phyloP scores from a whole-genome alignment of 2,797 vertebrate genomes.

The Labroides dimidiatus region DNA sequence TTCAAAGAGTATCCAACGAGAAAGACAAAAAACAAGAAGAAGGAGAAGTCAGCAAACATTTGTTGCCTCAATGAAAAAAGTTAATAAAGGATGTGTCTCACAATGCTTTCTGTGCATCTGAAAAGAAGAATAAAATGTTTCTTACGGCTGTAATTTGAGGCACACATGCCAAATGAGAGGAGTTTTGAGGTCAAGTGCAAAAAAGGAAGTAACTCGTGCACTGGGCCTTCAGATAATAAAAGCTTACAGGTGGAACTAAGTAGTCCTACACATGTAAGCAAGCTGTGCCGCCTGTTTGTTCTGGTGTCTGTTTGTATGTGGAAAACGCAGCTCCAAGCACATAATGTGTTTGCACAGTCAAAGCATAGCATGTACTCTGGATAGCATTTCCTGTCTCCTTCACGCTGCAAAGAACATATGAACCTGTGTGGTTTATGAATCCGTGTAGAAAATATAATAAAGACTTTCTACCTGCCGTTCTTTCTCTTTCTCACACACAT shows the following conservation, averaged over 20 bases:
- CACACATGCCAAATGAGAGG: slow-evolving; percentile 76
- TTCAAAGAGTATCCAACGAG: slow-evolving; percentile 66
- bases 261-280: slow-evolving; percentile 73
- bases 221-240: slow-evolving; percentile 79
- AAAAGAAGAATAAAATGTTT: slow-evolving; percentile 69
- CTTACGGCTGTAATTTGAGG: slow-evolving; percentile 73
- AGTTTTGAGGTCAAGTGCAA: slow-evolving; percentile 81
- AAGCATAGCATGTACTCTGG: slow-evolving; percentile 66
- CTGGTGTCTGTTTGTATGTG: slow-evolving; percentile 79
- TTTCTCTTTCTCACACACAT: no score
- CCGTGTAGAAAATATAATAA: slow-evolving; percentile 6
- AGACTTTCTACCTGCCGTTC: background rate
- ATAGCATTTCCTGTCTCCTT: slow-evolving; percentile 65
- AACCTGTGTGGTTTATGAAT: slow-evolving; percentile 49
- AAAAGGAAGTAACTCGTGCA: slow-evolving; percentile 78
- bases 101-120: slow-evolving; percentile 50
- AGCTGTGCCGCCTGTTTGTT: slow-evolving; percentile 77
- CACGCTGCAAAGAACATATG: slow-evolving; percentile 59
- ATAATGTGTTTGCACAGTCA: slow-evolving; percentile 78
- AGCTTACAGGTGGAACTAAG: slow-evolving; percentile 82
- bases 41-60: slow-evolving; percentile 74
- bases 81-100: slow-evolving; percentile 44
- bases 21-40: slow-evolving; percentile 58
- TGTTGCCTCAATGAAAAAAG: slow-evolving; percentile 42
- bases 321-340: slow-evolving; percentile 72